A percentile compares a stretch with the other conserved stretches of the same genome.
These are phyloP conservation scores for Centroberyx gerrardi DNA, from an alignment of 2,797 vertebrate genomes.

Conservation along the genomic window DNA sequence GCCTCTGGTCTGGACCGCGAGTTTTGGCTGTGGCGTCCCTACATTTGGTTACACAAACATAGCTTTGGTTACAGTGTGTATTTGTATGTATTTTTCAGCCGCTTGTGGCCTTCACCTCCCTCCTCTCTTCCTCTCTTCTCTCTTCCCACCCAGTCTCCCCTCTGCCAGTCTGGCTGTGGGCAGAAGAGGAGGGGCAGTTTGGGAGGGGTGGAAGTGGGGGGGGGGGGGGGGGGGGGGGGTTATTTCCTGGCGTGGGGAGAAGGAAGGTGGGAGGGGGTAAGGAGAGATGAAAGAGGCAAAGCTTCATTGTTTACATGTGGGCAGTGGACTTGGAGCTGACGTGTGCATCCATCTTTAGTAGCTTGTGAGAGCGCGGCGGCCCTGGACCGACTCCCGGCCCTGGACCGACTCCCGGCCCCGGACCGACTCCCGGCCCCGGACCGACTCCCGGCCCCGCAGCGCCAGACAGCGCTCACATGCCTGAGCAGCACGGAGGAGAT, in stretches of 20 bases:
- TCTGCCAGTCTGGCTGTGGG: conserved; percentile 8
- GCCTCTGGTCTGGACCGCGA: too few species aligned
- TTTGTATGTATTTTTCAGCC: too few species aligned
- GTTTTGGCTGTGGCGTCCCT: too few species aligned
- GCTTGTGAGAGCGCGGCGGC: conserved; percentile 6
- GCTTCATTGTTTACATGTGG: conserved; percentile 67
- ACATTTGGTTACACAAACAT: too few species aligned
- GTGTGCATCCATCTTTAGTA: conserved; percentile 58
- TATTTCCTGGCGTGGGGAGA: background rate
- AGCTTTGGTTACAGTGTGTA: too few species aligned
- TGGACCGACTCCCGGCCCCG: conserved; percentile 34
- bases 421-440: conserved; percentile 41
- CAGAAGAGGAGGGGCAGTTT: background rate
- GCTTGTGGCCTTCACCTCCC: background rate
- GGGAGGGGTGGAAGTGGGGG: background rate
- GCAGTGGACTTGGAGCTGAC: conserved; percentile 54
- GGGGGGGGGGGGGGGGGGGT: background rate
- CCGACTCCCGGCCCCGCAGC: conserved; percentile 36
- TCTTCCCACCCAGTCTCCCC: background rate
- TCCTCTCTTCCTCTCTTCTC: background rate
- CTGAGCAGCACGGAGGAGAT: conserved; percentile 29
- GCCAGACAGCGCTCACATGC: conserved; percentile 29
- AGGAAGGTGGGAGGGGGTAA: background rate
- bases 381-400: conserved; percentile 34
- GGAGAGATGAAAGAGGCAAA: conserved; percentile 52